A percentile compares a stretch with the other conserved stretches of the same genome.
Evolutionary conservation across 2,797 vertebrate genomes (phyloP).

Genomic region (Tympanoctomys barrerae): DNA sequence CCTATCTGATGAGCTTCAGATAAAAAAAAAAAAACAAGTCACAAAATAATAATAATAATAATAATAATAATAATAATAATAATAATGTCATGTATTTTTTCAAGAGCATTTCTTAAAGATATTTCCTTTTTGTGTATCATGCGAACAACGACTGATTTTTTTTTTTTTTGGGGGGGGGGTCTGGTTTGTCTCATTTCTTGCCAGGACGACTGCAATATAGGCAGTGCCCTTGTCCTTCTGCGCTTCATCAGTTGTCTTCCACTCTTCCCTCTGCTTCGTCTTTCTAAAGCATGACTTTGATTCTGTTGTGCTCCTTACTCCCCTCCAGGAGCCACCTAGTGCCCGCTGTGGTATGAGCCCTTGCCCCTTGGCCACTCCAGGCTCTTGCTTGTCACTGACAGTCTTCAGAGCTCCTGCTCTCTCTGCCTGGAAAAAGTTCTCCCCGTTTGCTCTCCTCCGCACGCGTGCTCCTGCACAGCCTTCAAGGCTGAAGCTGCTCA

Average conservation of each 20-base stretch:
- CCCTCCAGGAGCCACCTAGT: background rate
- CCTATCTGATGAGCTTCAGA: background rate
- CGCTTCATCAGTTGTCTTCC: background rate
- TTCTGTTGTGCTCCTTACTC: background rate
- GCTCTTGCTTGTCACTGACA: background rate
- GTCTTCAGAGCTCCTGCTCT: background rate
- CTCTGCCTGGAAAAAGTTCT: background rate
- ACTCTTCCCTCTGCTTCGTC: background rate
- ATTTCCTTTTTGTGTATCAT: background rate
- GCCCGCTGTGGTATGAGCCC: background rate
- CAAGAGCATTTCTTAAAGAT: background rate
- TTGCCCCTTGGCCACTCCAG: background rate
- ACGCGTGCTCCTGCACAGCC: background rate
- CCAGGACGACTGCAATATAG: background rate
- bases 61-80: too few relatives aligned
- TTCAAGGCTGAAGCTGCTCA: background rate
- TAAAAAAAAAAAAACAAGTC: background rate
- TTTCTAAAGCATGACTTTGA: background rate
- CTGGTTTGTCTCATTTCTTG: background rate
- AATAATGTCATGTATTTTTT: background rate
- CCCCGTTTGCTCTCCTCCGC: background rate
- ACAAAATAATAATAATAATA: too few relatives aligned
- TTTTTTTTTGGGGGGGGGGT: slow-evolving; percentile 35
- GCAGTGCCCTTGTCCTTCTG: background rate
- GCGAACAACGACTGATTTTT: background rate